Evolutionary conservation across 2,113 vertebrate species (phyloP).

Genomic region (Pithys albifrons): DNA sequence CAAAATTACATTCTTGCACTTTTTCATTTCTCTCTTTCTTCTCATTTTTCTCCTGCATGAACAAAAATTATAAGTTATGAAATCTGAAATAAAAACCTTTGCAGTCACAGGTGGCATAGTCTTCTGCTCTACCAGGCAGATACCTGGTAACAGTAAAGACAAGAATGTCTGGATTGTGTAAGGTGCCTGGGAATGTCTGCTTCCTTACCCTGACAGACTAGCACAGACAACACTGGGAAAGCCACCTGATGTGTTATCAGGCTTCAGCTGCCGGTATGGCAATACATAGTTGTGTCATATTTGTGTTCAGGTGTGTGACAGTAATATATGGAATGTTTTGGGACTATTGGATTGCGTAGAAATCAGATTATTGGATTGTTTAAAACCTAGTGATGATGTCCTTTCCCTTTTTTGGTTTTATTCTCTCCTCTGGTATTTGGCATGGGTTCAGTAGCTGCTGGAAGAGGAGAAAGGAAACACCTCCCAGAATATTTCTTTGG

Average conservation of each 20-base stretch:
- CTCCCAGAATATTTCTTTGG: background rate
- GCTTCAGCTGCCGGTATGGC: background rate
- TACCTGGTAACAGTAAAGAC: background rate
- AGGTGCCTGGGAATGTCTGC: background rate
- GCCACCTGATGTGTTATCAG: background rate
- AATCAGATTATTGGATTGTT: background rate
- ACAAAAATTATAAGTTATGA: background rate
- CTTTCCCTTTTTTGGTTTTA: slow-evolving; percentile 10
- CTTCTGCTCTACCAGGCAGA: background rate
- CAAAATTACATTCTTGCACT: background rate
- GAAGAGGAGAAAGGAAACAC: slow-evolving; percentile 14
- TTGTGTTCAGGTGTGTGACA: background rate
- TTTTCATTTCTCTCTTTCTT: background rate
- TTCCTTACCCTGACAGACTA: background rate
- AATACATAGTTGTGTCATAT: background rate
- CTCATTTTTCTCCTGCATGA: background rate
- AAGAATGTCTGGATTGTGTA: background rate
- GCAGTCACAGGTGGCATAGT: background rate
- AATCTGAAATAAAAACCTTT: background rate
- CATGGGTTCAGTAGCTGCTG: background rate
- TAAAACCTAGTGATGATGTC: background rate
- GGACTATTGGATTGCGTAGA: background rate
- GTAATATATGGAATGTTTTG: background rate
- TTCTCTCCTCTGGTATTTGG: slow-evolving; percentile 10
- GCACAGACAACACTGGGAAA: background rate